These are phyloP conservation scores for Oreochromis mossambicus DNA, from an alignment of 2,797 vertebrate genomes.

Conservation along the genomic window DNA sequence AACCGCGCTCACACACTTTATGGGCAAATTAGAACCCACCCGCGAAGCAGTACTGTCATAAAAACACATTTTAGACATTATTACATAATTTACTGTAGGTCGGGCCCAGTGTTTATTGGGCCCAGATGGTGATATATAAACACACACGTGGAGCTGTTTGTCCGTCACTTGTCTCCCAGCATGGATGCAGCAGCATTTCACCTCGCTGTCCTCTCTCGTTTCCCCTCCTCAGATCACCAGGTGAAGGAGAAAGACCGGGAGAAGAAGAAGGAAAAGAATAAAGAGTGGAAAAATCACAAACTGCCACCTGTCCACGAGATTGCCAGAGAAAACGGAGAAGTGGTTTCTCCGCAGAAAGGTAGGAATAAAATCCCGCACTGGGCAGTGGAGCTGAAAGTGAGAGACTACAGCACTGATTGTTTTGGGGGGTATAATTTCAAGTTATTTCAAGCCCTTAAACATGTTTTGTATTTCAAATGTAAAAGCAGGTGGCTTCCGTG, in stretches of 20 bases:
- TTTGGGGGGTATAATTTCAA: background rate
- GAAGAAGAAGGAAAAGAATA: conserved; percentile 84
- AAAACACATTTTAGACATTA: background rate
- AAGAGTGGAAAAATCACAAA: conserved; percentile 88
- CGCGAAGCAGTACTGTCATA: accelerated
- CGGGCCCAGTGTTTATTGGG: conserved; percentile 66
- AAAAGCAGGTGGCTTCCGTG: accelerated
- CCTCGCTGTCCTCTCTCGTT: background rate
- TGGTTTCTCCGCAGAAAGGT: conserved; percentile 87
- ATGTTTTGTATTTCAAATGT: background rate
- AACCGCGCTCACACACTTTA: background rate
- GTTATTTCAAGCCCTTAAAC: background rate
- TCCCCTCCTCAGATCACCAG: conserved; percentile 44
- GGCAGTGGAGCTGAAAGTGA: background rate
- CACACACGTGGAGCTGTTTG: conserved; percentile 70
- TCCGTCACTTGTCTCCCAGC: conserved; percentile 7
- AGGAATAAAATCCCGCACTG: background rate
- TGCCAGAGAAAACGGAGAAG: conserved; percentile 89
- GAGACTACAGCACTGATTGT: background rate
- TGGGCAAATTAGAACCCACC: accelerated
- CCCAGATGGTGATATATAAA: conserved; percentile 47
- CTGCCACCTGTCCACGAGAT: conserved; percentile 82
- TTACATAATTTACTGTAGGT: conserved; percentile 24
- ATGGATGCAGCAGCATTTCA: conserved; percentile 7
- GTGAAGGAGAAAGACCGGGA: conserved; percentile 79